Percentiles rank a stretch among this genome's conserved stretches.
Evolutionary conservation across 2,888 invertebrate genomes (phyloP).

Genomic region (Amiota mariae): DNA sequence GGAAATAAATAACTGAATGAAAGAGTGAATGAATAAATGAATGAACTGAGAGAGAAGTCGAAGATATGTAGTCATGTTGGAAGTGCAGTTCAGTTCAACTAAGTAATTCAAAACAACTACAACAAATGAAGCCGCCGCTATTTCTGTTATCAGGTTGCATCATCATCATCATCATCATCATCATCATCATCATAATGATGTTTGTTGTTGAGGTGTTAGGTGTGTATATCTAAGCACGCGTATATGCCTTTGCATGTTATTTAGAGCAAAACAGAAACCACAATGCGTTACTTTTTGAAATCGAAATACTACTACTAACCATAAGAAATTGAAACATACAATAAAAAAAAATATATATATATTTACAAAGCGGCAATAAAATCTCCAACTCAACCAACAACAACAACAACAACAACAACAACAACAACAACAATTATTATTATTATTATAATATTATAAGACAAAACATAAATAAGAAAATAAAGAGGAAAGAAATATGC

Average conservation of each 20-base stretch:
- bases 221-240: slow-evolving; percentile 9
- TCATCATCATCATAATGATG: no score
- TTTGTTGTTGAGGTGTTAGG: no score
- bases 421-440: no score
- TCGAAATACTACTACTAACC: slow-evolving; percentile 34
- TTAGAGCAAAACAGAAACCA: slow-evolving; percentile 67
- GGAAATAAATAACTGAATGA: slow-evolving; percentile 39
- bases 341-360: slow-evolving; percentile 48
- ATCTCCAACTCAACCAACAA: neutral
- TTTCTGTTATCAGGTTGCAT: slow-evolving; percentile 45
- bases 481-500: slow-evolving; percentile 28
- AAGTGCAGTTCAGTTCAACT: neutral
- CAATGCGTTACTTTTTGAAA: slow-evolving; percentile 46
- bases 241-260: slow-evolving; percentile 52
- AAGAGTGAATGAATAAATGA: neutral
- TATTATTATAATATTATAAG: neutral
- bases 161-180: slow-evolving; percentile 28
- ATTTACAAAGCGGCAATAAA: no score
- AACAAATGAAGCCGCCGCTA: neutral
- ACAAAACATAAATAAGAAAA: neutral
- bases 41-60: no score
- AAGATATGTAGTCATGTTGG: no score
- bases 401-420: slow-evolving; percentile 32
- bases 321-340: slow-evolving; percentile 36
- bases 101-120: neutral